Percentiles rank a stretch among this genome's conserved stretches.
Evolutionary conservation across 2,888 invertebrate genomes (phyloP).

Genomic region (Spilarctia lutea): DNA sequence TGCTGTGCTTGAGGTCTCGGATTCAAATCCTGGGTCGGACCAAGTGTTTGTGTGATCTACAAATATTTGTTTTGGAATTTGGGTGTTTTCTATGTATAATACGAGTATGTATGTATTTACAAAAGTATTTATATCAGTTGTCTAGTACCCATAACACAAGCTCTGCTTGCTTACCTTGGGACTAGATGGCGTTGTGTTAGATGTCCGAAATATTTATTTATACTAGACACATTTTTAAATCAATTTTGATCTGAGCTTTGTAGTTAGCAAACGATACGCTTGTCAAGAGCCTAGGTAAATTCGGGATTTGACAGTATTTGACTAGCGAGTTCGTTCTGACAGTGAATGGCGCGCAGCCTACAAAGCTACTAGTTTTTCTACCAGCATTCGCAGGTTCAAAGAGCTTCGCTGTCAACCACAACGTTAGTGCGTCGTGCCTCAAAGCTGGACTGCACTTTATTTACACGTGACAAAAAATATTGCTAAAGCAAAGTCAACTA

Average conservation of each 20-base stretch:
- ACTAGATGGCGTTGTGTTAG: too few relatives aligned
- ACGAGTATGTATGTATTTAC: too few relatives aligned
- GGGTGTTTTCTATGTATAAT: too few relatives aligned
- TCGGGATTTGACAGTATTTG: constrained; percentile 24
- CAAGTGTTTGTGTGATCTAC: too few relatives aligned
- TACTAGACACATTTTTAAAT: background rate
- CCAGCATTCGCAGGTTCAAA: constrained; percentile 64
- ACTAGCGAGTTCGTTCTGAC: constrained; percentile 20
- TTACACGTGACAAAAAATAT: constrained; percentile 5
- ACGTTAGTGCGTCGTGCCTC: constrained; percentile 52
- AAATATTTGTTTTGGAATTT: too few relatives aligned
- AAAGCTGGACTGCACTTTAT: background rate
- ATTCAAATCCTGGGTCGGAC: too few relatives aligned
- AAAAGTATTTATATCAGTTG: too few relatives aligned
- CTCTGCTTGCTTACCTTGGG: too few relatives aligned
- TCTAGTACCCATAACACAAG: too few relatives aligned
- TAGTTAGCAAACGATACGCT: background rate
- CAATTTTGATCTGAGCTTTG: background rate
- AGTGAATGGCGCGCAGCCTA: constrained; percentile 27
- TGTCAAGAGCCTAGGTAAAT: background rate
- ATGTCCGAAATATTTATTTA: too few relatives aligned
- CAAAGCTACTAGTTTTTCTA: constrained; percentile 65
- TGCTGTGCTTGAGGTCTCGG: too few relatives aligned
- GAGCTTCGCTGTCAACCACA: constrained; percentile 77
- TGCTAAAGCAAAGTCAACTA: background rate